A percentile compares a stretch with the other conserved stretches of the same genome.
phyloP scores from a whole-genome alignment of 1,140 invertebrate species.

The Gryon sp. region DNA sequence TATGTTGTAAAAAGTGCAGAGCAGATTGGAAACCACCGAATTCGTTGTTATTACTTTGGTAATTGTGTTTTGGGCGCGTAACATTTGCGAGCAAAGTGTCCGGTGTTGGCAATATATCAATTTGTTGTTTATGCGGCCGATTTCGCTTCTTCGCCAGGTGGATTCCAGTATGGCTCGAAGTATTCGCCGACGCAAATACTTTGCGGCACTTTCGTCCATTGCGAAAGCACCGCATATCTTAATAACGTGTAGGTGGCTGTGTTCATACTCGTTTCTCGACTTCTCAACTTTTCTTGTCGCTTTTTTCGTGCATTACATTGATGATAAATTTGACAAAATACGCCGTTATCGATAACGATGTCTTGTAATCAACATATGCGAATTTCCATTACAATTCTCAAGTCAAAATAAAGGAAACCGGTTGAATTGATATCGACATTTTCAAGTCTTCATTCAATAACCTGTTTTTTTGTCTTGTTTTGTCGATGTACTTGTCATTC shows the following conservation, averaged over 20 bases:
- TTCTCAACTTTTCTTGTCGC: too few relatives aligned
- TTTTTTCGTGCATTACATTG: too few relatives aligned
- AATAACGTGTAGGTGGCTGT: constrained; percentile 38
- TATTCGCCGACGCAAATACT: constrained; percentile 72
- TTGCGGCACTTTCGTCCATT: constrained; percentile 65
- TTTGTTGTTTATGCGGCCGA: constrained; percentile 51
- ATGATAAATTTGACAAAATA: background rate
- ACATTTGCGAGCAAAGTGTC: constrained; percentile 11
- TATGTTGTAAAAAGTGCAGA: too few relatives aligned
- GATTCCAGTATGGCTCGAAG: constrained; percentile 64
- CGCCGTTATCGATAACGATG: too few relatives aligned
- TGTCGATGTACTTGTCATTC: too few relatives aligned
- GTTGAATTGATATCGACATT: too few relatives aligned
- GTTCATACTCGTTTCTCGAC: background rate
- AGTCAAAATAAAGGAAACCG: too few relatives aligned
- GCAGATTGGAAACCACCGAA: too few relatives aligned
- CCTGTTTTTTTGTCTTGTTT: too few relatives aligned
- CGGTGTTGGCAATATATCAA: constrained; percentile 40
- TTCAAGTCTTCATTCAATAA: too few relatives aligned
- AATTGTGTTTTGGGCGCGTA: constrained; percentile 8
- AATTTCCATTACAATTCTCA: too few relatives aligned
- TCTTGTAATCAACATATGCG: too few relatives aligned
- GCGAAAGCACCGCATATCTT: constrained; percentile 55
- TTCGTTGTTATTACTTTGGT: constrained; percentile 5
- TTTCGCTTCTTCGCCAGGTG: constrained; percentile 59